phyloP scores from a whole-genome alignment of 2,113 vertebrate species.

The Coryphaenoides rupestris region DNA sequence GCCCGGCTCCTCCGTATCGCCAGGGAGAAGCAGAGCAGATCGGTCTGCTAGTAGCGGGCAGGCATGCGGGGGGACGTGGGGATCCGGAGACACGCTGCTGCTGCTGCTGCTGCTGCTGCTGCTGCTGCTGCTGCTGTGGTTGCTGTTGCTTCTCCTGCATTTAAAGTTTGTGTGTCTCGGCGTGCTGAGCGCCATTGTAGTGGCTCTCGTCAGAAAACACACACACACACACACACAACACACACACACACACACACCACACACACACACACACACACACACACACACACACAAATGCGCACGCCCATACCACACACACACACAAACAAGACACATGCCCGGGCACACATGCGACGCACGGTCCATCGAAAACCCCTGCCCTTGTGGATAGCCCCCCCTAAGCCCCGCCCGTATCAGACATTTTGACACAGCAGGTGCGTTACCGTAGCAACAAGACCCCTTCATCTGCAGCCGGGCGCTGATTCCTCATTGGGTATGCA shows the following conservation, averaged over 20 bases:
- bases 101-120: no score
- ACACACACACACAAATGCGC: constrained; percentile 1
- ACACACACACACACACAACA: constrained; percentile 1
- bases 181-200: no score
- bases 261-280: constrained; percentile 5
- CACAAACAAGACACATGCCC: constrained; percentile 15
- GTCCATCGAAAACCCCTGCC: constrained; percentile 10
- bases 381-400: constrained; percentile 29
- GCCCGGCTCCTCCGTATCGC: background rate
- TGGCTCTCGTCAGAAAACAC: background rate
- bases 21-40: background rate
- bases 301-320: background rate
- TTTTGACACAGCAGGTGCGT: constrained; percentile 58
- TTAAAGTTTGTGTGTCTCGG: constrained; percentile 8
- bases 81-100: no score
- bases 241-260: constrained; percentile 8
- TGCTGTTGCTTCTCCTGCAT: constrained; percentile 24
- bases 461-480: constrained; percentile 43
- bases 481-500: constrained; percentile 61
- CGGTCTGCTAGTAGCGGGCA: background rate
- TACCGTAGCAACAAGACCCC: constrained; percentile 61
- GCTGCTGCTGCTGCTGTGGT: no score
- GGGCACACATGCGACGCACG: constrained; percentile 7
- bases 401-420: constrained; percentile 47
- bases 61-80: no score